Evolutionary conservation across 2,888 invertebrate genomes (phyloP), one percentile per base, ranked within the genome.

Genomic region (Acanthopleura granulata): DNA sequence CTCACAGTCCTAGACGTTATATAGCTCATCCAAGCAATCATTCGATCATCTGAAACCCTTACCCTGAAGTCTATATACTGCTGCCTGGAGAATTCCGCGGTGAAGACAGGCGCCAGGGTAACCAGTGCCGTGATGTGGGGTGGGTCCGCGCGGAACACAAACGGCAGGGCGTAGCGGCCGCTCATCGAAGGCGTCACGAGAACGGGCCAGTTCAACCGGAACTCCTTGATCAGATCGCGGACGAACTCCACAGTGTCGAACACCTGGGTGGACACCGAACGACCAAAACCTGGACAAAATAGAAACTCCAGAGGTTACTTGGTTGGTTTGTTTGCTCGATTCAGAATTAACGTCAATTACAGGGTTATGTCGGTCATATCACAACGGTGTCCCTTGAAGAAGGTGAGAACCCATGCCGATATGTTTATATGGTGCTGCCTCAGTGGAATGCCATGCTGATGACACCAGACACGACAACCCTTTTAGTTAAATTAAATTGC

Each of bases 161-260:
- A 57, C 6, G 57, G 57, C 57, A 57, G 6, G 57, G 89, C 81
- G 79, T 86, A 91, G 49, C 77, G 72, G 0, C 91, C 91, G 77
- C 90, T 90, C 90, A 91, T 90, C 9, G 91, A 91, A 1, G 91
- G 91, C 49, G 88, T 87, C 9, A 91, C 86, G 18, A 91, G 62
- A 14, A 91, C 86, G 3, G 89, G 86, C 30, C 78, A 69, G 16
- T 77, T 73, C 73, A 90, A 73, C 0, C 79, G 73, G 16, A 88
- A 75, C 12, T 74, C 73, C n/a, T 76, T 72, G 6, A 90, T 75
- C 16, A 89, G 72, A 6, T 80, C 72, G n/a, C 57, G 18, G n/a
- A 57, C 22, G 12, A 57, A 57, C n/a, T 18, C 57, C 22, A 22
- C 57, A 1, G 3, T 3, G 57, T 57, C 57, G 6, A 12, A 4